Evolutionary conservation across 2,113 vertebrate genomes (phyloP).

Genomic region (Elachura formosa): DNA sequence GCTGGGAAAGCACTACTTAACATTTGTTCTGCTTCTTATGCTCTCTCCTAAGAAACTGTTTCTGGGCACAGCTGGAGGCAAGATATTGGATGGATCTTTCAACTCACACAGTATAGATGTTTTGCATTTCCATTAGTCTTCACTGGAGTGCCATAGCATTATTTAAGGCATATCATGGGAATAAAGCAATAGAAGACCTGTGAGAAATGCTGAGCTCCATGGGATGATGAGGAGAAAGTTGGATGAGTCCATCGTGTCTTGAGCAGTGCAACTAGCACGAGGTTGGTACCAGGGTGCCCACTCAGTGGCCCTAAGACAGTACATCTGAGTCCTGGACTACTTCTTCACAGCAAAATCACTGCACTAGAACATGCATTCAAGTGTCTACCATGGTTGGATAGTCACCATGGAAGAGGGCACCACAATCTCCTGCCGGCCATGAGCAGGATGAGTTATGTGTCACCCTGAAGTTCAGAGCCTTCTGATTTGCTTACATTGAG

Average conservation of each 20-base stretch:
- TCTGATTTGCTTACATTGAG: too few relatives aligned
- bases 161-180: not conserved
- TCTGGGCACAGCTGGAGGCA: not conserved
- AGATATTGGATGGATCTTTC: not conserved
- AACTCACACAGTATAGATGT: not conserved
- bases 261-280: not conserved
- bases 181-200: not conserved
- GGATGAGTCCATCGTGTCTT: not conserved
- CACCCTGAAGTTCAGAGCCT: too few relatives aligned
- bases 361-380: not conserved
- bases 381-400: rapidly evolving
- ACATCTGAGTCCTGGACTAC: not conserved
- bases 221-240: not conserved
- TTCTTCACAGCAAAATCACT: not conserved
- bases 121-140: not conserved
- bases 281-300: not conserved
- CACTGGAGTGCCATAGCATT: not conserved
- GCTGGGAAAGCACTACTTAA: not conserved
- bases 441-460: not conserved
- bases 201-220: not conserved
- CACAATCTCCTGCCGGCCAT: not conserved
- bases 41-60: not conserved
- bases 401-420: not conserved
- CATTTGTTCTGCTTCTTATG: not conserved
- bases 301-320: not conserved